These are phyloP conservation scores for Peromyscus californicus DNA, from an alignment of 2,113 vertebrate genomes.

Conservation along the genomic window DNA sequence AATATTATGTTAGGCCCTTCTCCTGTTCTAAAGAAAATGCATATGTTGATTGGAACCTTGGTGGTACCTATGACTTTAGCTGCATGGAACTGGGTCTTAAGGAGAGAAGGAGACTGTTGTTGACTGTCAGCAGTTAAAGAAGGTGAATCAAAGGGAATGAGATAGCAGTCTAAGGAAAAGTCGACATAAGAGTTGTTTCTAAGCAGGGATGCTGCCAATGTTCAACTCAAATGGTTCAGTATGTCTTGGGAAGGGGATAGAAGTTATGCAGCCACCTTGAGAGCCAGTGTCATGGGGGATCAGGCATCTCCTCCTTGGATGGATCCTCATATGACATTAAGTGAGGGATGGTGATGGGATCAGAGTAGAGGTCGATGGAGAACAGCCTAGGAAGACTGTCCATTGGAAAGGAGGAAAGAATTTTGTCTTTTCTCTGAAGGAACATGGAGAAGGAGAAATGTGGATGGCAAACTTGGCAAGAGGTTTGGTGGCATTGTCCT, in stretches of 20 bases:
- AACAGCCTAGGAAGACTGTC: neutral
- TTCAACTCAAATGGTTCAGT: neutral
- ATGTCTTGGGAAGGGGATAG: neutral
- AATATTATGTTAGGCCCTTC: neutral
- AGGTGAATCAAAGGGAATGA: neutral
- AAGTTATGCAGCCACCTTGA: too few species aligned
- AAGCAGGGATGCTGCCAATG: neutral
- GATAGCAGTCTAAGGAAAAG: neutral
- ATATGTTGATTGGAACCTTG: fast-evolving
- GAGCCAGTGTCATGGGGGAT: fast-evolving
- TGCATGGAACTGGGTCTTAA: neutral
- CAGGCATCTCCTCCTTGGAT: neutral
- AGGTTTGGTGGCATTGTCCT: neutral
- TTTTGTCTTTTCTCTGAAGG: neutral
- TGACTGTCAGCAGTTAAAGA: neutral
- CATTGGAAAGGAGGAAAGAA: neutral
- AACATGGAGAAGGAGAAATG: neutral
- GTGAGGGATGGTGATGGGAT: neutral
- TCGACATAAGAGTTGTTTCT: neutral
- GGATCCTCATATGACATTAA: neutral
- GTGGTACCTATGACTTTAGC: neutral
- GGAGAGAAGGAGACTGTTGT: neutral
- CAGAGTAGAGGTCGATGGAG: neutral
- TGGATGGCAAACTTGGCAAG: neutral
- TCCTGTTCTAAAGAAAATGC: neutral